phyloP scores from a whole-genome alignment of 1,140 invertebrate species.

The Caerostris darwini region DNA sequence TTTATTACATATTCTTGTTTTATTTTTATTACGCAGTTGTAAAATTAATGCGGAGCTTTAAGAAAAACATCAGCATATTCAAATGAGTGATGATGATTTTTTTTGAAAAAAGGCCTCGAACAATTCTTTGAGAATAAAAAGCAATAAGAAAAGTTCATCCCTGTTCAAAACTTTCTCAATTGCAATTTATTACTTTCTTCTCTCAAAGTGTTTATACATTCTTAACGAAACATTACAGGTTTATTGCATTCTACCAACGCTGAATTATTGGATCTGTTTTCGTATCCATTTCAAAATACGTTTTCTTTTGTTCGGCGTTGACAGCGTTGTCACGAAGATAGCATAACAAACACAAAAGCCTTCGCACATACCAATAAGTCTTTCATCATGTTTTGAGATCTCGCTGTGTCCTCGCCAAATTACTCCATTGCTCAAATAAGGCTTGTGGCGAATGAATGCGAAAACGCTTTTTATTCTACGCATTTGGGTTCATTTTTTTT shows the following conservation, averaged over 20 bases:
- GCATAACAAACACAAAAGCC: neutral
- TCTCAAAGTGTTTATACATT: neutral
- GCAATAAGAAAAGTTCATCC: neutral
- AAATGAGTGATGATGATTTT: too few species aligned
- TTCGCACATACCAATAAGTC: neutral
- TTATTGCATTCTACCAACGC: neutral
- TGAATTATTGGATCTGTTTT: conserved; percentile 25
- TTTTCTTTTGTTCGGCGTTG: neutral
- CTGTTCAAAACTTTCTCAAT: neutral
- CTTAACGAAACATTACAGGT: neutral
- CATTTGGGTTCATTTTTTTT: neutral
- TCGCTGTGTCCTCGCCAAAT: neutral
- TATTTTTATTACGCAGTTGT: too few species aligned
- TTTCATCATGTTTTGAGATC: conserved; percentile 5
- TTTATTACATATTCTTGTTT: too few species aligned
- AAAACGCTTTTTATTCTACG: neutral
- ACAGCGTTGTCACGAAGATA: neutral
- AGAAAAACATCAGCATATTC: too few species aligned
- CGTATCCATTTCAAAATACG: neutral
- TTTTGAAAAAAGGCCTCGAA: neutral
- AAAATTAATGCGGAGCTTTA: too few species aligned
- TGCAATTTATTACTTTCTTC: conserved; percentile 12
- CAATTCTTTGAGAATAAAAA: neutral
- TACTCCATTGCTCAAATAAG: neutral
- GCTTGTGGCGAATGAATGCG: neutral